Conservation (phyloP, 2,113 vertebrate species). For the Caranx ignobilis region DNA sequence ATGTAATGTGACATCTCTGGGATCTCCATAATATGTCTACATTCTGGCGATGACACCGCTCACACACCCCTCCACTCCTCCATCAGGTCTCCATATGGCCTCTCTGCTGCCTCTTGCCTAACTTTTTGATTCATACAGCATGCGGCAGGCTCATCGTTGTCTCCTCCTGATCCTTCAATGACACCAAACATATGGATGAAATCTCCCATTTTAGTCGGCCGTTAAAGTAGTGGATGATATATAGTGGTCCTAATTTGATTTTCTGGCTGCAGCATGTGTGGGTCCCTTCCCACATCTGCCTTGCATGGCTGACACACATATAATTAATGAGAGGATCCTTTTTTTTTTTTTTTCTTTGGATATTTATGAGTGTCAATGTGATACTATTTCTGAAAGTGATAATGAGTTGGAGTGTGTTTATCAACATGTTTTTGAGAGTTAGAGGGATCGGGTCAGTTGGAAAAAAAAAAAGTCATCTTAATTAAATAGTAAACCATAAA, state of each 20-base stretch:
- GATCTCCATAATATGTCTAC: constrained; percentile 61
- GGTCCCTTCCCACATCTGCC: constrained; percentile 70
- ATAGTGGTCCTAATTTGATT: constrained; percentile 78
- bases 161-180: constrained; percentile 73
- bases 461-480: not conserved
- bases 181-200: constrained; percentile 81
- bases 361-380: constrained; percentile 40
- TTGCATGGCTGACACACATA: constrained; percentile 42
- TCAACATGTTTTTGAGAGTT: constrained; percentile 14
- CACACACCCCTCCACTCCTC: constrained; percentile 43
- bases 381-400: constrained; percentile 37
- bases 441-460: not conserved
- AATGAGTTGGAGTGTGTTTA: constrained; percentile 21
- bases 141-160: constrained; percentile 60
- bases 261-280: constrained; percentile 75
- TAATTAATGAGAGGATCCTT: constrained; percentile 55
- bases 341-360: constrained; percentile 14
- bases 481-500: constrained; percentile 17
- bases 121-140: constrained; percentile 70
- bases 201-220: constrained; percentile 71
- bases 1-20: constrained; percentile 61
- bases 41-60: constrained; percentile 65
- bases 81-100: constrained; percentile 71
- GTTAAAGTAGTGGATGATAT: constrained; percentile 76
- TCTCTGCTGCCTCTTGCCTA: constrained; percentile 41